phyloP scores from a whole-genome alignment of 2,797 vertebrate genomes.

The Aldrovandia affinis region DNA sequence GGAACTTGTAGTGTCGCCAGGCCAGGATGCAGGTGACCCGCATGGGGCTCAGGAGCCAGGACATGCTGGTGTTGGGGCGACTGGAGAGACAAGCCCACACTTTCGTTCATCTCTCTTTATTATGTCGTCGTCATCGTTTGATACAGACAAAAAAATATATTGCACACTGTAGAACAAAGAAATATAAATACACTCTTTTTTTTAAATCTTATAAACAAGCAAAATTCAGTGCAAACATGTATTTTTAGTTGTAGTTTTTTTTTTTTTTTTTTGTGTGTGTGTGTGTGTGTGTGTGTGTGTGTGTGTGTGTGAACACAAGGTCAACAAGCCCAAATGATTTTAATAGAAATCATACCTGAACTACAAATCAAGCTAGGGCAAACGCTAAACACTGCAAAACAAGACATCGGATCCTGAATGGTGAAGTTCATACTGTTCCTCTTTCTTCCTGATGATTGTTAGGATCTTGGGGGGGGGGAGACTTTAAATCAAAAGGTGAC shows the following conservation, averaged over 20 bases:
- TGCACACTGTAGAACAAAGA: conserved; percentile 65
- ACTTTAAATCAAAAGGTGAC: neutral
- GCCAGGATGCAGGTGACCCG: conserved; percentile 60
- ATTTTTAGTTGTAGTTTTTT: conserved; percentile 35
- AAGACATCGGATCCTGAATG: conserved; percentile 41
- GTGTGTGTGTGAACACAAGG: conserved; percentile 31
- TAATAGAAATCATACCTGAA: conserved; percentile 52
- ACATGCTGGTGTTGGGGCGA: conserved; percentile 65
- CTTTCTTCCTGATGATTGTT: conserved; percentile 23
- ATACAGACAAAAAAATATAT: conserved; percentile 67
- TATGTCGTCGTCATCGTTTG: conserved; percentile 38
- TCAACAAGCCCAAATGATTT: conserved; percentile 57
- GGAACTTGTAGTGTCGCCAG: conserved; percentile 67
- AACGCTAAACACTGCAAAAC: conserved; percentile 62
- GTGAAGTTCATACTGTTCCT: conserved; percentile 4
- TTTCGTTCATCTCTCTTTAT: conserved; percentile 6
- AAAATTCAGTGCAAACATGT: conserved; percentile 72
- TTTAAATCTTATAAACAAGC: conserved; percentile 70
- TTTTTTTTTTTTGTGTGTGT: conserved; percentile 37
- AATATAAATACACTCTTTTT: conserved; percentile 65
- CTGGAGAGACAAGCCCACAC: conserved; percentile 51
- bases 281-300: neutral
- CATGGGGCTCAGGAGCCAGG: conserved; percentile 66
- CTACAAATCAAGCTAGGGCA: conserved; percentile 61
- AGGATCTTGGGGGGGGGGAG: conserved; percentile 14